These are phyloP conservation scores for Papilio elwesi DNA, from an alignment of 2,888 invertebrate species.

Conservation along the genomic window DNA sequence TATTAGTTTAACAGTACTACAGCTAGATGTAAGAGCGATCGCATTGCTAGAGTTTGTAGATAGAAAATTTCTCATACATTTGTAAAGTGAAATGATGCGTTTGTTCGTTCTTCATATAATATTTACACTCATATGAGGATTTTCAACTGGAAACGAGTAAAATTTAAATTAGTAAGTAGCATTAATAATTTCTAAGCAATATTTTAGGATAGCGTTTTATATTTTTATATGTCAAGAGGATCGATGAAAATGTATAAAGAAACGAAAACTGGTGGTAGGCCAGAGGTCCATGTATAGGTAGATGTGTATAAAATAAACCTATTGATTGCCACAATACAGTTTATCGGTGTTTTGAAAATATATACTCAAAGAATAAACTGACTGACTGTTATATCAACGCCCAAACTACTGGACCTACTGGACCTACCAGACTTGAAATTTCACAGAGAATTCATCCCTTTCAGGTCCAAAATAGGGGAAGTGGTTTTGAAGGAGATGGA, in stretches of 20 bases:
- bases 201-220: not conserved
- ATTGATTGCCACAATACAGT: no score
- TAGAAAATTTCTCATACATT: conserved; percentile 2
- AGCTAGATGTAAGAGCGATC: conserved; percentile 33
- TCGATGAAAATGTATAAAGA: not conserved
- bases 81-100: not conserved
- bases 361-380: no score
- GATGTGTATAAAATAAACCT: no score
- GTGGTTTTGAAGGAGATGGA: no score
- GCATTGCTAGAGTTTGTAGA: not conserved
- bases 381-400: no score
- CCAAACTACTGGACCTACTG: no score
- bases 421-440: no score
- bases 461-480: no score
- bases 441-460: no score
- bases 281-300: no score
- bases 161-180: conserved; percentile 16
- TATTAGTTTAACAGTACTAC: conserved; percentile 27
- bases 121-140: conserved; percentile 4
- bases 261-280: no score
- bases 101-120: conserved; percentile 18
- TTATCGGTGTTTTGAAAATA: no score
- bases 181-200: conserved; percentile 15
- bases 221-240: not conserved
- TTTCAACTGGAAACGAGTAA: conserved; percentile 11